A percentile compares a stretch with the other conserved stretches of the same genome.
Evolutionary conservation across 2,113 vertebrate species (phyloP).

Genomic region (Chiloscyllium plagiosum): DNA sequence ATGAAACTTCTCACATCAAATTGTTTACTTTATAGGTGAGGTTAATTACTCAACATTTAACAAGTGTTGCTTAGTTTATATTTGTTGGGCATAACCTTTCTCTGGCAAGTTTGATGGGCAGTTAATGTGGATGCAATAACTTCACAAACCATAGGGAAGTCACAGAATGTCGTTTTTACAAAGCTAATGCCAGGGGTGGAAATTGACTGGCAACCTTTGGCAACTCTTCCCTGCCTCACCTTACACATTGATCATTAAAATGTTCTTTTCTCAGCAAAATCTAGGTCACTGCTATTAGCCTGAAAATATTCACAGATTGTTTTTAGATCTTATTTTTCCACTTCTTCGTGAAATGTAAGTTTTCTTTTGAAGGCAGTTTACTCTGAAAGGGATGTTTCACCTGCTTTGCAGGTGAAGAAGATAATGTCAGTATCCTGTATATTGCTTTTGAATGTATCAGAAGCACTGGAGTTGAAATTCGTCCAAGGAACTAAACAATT

Average conservation of each 20-base stretch:
- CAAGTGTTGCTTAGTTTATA: neutral
- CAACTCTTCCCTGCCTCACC: neutral
- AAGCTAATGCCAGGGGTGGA: neutral
- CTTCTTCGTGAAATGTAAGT: neutral
- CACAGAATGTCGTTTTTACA: neutral
- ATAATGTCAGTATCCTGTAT: neutral
- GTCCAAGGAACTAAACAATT: neutral
- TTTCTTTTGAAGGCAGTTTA: neutral
- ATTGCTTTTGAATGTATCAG: neutral
- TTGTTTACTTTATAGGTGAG: neutral
- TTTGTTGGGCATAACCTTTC: neutral
- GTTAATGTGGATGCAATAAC: neutral
- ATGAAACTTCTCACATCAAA: neutral
- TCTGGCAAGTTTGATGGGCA: neutral
- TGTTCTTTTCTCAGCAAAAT: neutral
- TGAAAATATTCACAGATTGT: neutral
- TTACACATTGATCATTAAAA: neutral
- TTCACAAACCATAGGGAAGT: neutral
- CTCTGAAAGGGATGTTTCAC: neutral
- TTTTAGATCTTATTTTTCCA: neutral
- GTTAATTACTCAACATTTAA: neutral
- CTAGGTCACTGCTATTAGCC: neutral
- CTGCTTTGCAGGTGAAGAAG: neutral
- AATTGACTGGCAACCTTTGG: neutral
- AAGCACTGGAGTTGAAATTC: neutral